Percentiles rank a stretch among this genome's conserved stretches.
Conservation (phyloP, 2,797 vertebrate genomes). For the Champsocephalus gunnari region DNA sequence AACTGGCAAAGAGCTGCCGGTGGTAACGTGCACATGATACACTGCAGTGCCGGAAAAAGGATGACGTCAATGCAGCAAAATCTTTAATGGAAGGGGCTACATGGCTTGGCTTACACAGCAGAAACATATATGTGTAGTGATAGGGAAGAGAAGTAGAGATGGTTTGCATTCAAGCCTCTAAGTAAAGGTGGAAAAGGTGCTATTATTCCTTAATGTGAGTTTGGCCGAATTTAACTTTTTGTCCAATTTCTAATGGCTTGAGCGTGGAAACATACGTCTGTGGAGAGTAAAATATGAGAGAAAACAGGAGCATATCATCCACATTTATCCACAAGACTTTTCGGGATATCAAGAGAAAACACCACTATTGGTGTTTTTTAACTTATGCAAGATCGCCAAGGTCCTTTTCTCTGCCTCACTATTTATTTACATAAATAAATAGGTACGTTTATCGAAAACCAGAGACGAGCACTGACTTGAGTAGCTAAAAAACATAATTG, state of each 20-base stretch:
- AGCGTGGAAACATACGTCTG: neutral
- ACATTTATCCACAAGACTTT: neutral
- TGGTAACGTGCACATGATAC: constrained; percentile 58
- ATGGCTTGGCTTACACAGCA: constrained; percentile 15
- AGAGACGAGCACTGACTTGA: too few species aligned
- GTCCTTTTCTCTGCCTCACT: neutral
- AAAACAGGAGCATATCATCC: neutral
- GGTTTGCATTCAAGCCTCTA: neutral
- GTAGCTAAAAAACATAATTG: too few species aligned
- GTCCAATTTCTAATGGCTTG: neutral
- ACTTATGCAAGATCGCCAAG: neutral
- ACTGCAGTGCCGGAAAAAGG: constrained; percentile 66
- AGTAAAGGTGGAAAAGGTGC: neutral
- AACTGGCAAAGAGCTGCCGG: constrained; percentile 22
- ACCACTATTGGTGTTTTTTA: neutral
- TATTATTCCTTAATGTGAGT: neutral
- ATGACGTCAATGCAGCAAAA: constrained; percentile 82
- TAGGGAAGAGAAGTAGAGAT: neutral
- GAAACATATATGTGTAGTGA: constrained; percentile 28
- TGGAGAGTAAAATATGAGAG: neutral
- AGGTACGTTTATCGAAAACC: too few species aligned
- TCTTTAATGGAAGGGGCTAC: constrained; percentile 55
- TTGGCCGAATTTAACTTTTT: neutral
- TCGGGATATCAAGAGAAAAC: neutral
- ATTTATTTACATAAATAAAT: constrained; percentile 24